Conservation (phyloP, 2,113 vertebrate genomes). For the Callorhinus ursinus region DNA sequence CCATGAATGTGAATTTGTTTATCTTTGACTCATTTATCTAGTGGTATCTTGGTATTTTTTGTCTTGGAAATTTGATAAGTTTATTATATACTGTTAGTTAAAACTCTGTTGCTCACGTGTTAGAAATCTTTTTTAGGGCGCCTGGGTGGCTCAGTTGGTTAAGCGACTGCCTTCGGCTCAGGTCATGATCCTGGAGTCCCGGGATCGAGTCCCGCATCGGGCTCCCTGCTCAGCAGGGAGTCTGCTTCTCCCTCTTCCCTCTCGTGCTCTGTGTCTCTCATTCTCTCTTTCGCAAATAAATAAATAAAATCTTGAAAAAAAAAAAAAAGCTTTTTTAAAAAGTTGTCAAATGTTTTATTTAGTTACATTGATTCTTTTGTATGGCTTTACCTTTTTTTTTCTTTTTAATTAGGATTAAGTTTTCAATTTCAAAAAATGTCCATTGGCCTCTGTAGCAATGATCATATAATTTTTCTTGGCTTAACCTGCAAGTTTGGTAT, state of each 20-base stretch:
- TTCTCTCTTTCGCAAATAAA: too few relatives aligned
- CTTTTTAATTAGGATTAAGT: constrained; percentile 39
- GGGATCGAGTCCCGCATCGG: too few relatives aligned
- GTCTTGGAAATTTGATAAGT: not conserved
- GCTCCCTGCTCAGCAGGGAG: too few relatives aligned
- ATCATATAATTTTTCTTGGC: constrained; percentile 28
- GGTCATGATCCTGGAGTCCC: too few relatives aligned
- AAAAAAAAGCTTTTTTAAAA: not conserved
- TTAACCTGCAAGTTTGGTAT: not conserved
- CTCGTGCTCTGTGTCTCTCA: too few relatives aligned
- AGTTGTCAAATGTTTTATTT: not conserved
- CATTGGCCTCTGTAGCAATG: not conserved
- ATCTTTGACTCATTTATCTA: not conserved
- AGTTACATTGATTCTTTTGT: not conserved
- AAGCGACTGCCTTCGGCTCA: too few relatives aligned
- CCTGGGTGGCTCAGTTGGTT: too few relatives aligned
- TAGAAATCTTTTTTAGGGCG: not conserved
- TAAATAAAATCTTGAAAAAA: too few relatives aligned
- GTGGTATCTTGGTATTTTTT: constrained; percentile 7
- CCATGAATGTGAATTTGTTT: not conserved
- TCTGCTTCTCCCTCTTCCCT: too few relatives aligned
- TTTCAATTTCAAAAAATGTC: constrained; percentile 6
- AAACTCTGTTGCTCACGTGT: constrained; percentile 23
- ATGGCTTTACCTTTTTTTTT: not conserved
- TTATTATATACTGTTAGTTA: constrained; percentile 32